These are phyloP conservation scores for Dryococelus australis DNA, from an alignment of 2,888 invertebrate genomes.

Conservation along the genomic window DNA sequence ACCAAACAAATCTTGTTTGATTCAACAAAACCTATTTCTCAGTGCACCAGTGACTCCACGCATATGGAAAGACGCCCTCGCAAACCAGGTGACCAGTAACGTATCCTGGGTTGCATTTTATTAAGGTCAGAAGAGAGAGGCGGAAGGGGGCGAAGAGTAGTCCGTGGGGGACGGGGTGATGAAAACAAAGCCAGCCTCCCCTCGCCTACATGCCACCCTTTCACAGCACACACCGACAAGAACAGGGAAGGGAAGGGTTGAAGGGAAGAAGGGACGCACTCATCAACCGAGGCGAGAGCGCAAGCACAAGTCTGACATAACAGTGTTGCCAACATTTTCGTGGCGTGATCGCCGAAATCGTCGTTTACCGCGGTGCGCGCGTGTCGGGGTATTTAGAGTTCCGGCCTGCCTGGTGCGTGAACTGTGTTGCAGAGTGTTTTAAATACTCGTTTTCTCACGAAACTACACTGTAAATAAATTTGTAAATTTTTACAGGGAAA, in stretches of 20 bases:
- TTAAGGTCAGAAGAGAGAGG: background rate
- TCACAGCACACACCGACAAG: background rate
- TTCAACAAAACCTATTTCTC: too few species aligned
- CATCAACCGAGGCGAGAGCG: background rate
- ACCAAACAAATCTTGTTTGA: too few species aligned
- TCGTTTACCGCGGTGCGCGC: too few species aligned
- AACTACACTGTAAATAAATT: too few species aligned
- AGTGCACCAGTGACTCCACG: too few species aligned
- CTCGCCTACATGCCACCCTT: background rate
- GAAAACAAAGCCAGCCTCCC: background rate
- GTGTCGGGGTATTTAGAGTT: too few species aligned
- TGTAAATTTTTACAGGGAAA: too few species aligned
- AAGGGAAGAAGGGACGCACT: background rate
- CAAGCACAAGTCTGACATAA: background rate
- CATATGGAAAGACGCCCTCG: too few species aligned
- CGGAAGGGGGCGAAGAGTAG: background rate
- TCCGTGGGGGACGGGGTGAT: background rate
- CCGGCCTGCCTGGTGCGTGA: too few species aligned
- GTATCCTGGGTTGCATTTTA: background rate
- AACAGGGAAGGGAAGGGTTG: background rate
- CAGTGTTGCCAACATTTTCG: background rate
- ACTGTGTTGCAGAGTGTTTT: too few species aligned
- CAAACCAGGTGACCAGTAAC: background rate
- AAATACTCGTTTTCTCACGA: too few species aligned
- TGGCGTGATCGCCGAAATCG: too few species aligned